phyloP scores from a whole-genome alignment of 1,140 invertebrate species.

The Saxidomus purpurata region DNA sequence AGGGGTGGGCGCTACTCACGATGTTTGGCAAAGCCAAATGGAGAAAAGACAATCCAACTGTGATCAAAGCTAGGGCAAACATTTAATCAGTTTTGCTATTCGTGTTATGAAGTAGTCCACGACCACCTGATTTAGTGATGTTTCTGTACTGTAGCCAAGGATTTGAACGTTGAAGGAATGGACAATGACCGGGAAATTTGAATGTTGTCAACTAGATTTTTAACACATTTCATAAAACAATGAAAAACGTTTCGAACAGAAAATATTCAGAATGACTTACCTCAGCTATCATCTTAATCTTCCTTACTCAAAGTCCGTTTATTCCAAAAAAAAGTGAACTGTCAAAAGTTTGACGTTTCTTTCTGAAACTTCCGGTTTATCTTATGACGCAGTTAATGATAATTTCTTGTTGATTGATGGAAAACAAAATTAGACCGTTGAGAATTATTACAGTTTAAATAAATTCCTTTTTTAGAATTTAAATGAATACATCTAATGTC shows the following conservation, averaged over 20 bases:
- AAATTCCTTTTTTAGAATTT: too few relatives aligned
- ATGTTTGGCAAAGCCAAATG: too few relatives aligned
- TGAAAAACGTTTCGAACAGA: neutral
- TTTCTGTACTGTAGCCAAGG: too few relatives aligned
- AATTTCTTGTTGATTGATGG: neutral
- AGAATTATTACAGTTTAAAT: too few relatives aligned
- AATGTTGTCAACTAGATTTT: neutral
- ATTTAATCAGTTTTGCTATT: too few relatives aligned
- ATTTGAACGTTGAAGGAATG: too few relatives aligned
- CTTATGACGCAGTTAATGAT: neutral
- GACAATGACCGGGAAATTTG: neutral
- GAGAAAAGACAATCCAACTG: too few relatives aligned
- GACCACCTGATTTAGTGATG: too few relatives aligned
- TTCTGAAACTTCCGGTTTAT: neutral
- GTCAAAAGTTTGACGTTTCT: slow-evolving; percentile 6
- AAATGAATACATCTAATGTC: too few relatives aligned
- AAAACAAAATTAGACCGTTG: neutral
- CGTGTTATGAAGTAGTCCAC: too few relatives aligned
- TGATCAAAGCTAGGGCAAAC: too few relatives aligned
- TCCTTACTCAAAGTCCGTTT: neutral
- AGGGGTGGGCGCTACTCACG: too few relatives aligned
- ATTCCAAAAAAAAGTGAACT: neutral
- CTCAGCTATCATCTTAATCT: neutral
- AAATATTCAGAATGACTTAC: neutral
- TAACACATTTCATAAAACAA: neutral